These are phyloP conservation scores for Epinephelus fuscoguttatus DNA, from an alignment of 2,113 vertebrate species.

Conservation along the genomic window DNA sequence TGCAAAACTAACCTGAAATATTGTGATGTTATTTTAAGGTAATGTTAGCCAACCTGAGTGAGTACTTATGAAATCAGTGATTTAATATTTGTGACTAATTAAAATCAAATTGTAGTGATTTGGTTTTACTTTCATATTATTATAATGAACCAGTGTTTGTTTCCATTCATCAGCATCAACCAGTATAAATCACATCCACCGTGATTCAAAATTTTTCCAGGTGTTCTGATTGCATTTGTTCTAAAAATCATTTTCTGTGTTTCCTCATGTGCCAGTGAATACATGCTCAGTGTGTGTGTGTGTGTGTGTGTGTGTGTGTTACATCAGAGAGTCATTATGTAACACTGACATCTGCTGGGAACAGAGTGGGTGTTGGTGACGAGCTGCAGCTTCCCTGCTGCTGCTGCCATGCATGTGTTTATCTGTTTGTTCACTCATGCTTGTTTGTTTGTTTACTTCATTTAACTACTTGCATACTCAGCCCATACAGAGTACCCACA, in stretches of 20 bases:
- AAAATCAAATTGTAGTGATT: too few species aligned
- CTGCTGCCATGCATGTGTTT: background rate
- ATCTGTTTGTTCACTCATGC: background rate
- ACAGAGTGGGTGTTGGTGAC: slow-evolving; percentile 24
- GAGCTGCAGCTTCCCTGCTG: slow-evolving; percentile 16
- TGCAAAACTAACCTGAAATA: too few species aligned
- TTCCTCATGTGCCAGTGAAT: background rate
- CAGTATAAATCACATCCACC: too few species aligned
- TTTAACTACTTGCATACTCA: background rate
- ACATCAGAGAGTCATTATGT: slow-evolving; percentile 52
- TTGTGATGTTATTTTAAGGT: too few species aligned
- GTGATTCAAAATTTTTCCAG: too few species aligned
- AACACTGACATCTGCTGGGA: slow-evolving; percentile 69
- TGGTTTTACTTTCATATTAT: too few species aligned
- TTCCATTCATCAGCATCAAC: too few species aligned
- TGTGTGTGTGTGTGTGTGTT: slow-evolving; percentile 27
- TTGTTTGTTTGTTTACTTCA: slow-evolving; percentile 18
- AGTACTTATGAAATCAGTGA: too few species aligned
- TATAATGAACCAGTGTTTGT: too few species aligned
- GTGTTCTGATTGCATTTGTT: background rate
- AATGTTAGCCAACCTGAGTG: too few species aligned
- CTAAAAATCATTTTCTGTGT: background rate
- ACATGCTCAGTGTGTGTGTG: slow-evolving; percentile 10
- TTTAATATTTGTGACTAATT: too few species aligned
- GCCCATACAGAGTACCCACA: background rate